phyloP scores from a whole-genome alignment of 2,888 invertebrate species.

The Dusona sp. region DNA sequence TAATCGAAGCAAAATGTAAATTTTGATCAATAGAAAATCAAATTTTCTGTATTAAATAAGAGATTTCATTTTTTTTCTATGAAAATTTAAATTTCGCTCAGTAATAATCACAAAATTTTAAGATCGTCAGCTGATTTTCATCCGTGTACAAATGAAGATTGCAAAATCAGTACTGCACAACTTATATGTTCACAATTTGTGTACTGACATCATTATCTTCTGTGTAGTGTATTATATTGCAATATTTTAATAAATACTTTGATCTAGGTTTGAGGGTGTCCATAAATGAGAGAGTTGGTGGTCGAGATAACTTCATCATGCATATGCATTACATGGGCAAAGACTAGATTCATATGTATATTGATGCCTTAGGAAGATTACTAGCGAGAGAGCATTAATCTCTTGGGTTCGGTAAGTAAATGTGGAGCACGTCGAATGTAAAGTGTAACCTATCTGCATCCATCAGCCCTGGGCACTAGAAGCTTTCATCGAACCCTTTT shows the following conservation, averaged over 20 bases:
- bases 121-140: no score
- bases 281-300: background rate
- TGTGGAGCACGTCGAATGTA: constrained; percentile 62
- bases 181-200: background rate
- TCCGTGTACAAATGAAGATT: no score
- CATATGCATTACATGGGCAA: background rate
- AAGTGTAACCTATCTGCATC: constrained; percentile 62
- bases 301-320: background rate
- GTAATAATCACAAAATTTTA: no score
- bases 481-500: constrained; percentile 62
- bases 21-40: no score
- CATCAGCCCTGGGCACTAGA: constrained; percentile 55
- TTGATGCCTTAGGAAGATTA: constrained; percentile 36
- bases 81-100: no score
- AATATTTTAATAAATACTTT: background rate
- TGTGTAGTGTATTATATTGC: background rate
- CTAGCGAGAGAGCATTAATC: constrained; percentile 39
- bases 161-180: background rate
- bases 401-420: constrained; percentile 47
- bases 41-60: background rate
- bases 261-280: background rate
- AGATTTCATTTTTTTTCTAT: no score
- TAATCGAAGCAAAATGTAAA: no score
- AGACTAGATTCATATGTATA: constrained; percentile 10
- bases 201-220: background rate